Evolutionary conservation across 2,888 invertebrate species (phyloP), one percentile per base, ranked within the genome.

Genomic region (Elegia similella): DNA sequence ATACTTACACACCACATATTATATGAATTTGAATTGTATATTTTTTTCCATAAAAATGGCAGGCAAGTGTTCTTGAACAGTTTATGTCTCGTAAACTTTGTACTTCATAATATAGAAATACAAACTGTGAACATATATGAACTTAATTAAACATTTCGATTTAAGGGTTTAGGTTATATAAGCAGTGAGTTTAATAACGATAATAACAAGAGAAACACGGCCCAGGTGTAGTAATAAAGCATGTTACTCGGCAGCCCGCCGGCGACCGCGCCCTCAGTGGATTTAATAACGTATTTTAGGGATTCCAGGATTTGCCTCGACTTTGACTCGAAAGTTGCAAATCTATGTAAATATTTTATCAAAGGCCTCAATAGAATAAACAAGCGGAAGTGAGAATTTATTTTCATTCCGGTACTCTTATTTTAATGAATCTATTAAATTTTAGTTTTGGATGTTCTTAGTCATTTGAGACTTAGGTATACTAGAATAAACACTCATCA

Each of bases 221-320:
- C 13, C 47, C 47, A 23, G 46, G 47, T 30, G 29, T 47, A 30
- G 23, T 47, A 47, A 30, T 47, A 47, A 47, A 30, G 47, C 47
- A 30, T 30, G 29, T 47, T 47, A 13, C 30, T 47, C 13, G 30
- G 29, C 47, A n/a, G 7, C 30, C 15, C 13, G 30, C 30, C 47
- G 47, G 30, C 47, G 29, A 47, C 47, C 47, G 30, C 46, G n/a
- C 46, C 47, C 29, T 3, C 30, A 29, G 13, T n/a, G 47, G 15
- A 47, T 47, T 47, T 47, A 30, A 47, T 47, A 47, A 30, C 30
- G 47, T 30, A 12, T 30, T 47, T 44, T 34, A 6, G 34, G 34
- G 34, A 34, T 34, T 38, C 12, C n/a, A n/a, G n/a, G 38, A n/a
- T 38, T 38, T 10, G 38, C n/a, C n/a, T n/a, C n/a, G n/a, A n/a